Base-by-base conservation (phyloP, 2,888 invertebrate species). In the Caenorhabditis sp. region DNA sequence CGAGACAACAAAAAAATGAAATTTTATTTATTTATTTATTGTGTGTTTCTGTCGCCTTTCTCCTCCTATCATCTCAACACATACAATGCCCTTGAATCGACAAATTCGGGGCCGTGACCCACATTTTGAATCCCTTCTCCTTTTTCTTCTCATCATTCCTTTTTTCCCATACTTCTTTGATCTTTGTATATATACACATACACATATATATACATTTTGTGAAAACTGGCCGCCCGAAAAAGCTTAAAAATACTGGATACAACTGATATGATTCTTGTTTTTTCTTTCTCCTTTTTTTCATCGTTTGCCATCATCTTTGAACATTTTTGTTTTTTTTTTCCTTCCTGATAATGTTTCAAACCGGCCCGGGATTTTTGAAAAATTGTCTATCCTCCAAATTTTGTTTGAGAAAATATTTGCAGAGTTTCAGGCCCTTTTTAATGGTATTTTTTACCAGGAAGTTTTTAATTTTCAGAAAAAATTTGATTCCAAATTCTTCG, bases 181-280 rank as follows among this genome's bases (percentile, higher is more conserved):
- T 43, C 43, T 43, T 43, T 43, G 43, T 43, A 43, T 43, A 43
- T n/a, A n/a, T n/a, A n/a, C n/a, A n/a, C n/a, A n/a, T n/a, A n/a
- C n/a, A n/a, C n/a, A n/a, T n/a, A n/a, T n/a, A n/a, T n/a, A n/a
- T n/a, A n/a, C n/a, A 43, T 43, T 6, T 31, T 6, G 31, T 31
- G 31, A 31, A 4, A 43, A 43, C 43, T 17, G 43, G 31, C 31
- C 31, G 4, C 31, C 31, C 10, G n/a, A n/a, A n/a, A n/a, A n/a
- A n/a, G 43, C 43, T 43, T 43, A 17, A 43, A 43, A 43, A 43
- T 43, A 43, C 43, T 43, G 43, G 43, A 43, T 43, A 43, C 14
- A 43, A 36, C 36, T 36, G 36, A 36, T 36, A 36, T 8, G 5
- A 36, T 36, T 36, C 36, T 36, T 36, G 36, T 36, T 36, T 36